A percentile compares a stretch with the other conserved stretches of the same genome.
Conservation (phyloP, 2,113 vertebrate species). For the Artemisiospiza belli region DNA sequence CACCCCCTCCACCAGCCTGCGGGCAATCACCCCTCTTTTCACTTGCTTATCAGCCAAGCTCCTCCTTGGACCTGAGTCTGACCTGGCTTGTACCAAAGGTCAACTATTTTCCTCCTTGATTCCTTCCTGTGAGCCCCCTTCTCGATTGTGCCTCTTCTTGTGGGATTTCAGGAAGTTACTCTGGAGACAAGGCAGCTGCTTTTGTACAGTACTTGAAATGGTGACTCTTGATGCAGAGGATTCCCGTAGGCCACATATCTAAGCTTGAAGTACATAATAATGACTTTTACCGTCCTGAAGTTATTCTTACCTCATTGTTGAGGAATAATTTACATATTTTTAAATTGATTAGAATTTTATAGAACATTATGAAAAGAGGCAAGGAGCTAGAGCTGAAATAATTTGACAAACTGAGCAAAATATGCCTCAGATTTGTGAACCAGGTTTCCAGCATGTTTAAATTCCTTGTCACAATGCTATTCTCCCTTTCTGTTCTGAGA, state of each 20-base stretch:
- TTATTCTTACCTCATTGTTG: neutral
- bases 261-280: neutral
- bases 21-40: accelerated
- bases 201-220: neutral
- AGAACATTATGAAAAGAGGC: neutral
- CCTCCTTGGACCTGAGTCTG: neutral
- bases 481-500: neutral
- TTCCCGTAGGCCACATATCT: neutral
- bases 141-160: neutral
- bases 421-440: neutral
- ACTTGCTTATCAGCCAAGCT: neutral
- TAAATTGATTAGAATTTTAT: neutral
- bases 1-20: neutral
- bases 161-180: neutral
- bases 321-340: neutral
- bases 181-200: neutral
- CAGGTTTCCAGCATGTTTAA: neutral
- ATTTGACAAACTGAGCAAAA: neutral
- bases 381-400: neutral
- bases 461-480: neutral
- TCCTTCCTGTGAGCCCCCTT: neutral
- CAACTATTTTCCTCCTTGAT: accelerated
- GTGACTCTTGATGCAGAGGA: neutral
- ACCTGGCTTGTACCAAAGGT: accelerated
- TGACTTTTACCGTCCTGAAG: neutral